These are phyloP conservation scores for Melipona bicolor DNA, from an alignment of 2,888 invertebrate species.

Conservation along the genomic window DNA sequence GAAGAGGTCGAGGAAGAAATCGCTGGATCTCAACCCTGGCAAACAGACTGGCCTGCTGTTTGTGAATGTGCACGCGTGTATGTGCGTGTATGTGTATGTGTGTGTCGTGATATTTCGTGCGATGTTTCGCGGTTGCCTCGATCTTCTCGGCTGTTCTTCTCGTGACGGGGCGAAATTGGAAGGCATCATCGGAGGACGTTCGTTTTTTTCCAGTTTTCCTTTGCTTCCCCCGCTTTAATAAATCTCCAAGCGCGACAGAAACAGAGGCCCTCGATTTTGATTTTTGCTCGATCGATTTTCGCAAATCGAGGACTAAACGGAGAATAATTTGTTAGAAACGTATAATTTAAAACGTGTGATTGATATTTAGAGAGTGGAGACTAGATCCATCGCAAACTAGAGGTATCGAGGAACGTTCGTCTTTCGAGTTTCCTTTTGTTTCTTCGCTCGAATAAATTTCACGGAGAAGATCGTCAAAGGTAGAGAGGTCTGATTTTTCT, in stretches of 20 bases:
- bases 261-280: background rate
- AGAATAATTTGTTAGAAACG: background rate
- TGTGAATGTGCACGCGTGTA: background rate
- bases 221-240: background rate
- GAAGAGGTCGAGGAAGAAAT: background rate
- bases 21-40: conserved; percentile 13
- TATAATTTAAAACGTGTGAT: background rate
- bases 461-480: no score
- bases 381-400: no score
- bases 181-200: background rate
- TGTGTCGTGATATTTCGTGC: conserved; percentile 1
- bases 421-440: no score
- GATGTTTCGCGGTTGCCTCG: conserved; percentile 26
- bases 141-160: background rate
- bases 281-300: background rate
- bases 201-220: background rate
- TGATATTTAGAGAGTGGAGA: no score
- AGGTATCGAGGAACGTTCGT: no score
- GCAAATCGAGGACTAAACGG: conserved; percentile 1
- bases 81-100: background rate
- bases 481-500: no score
- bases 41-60: background rate
- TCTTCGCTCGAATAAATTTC: no score
- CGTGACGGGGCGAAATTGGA: conserved; percentile 12
- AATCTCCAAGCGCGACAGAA: background rate